Evolutionary conservation across 2,888 invertebrate genomes (phyloP).

Genomic region (Ormia ochracea): DNA sequence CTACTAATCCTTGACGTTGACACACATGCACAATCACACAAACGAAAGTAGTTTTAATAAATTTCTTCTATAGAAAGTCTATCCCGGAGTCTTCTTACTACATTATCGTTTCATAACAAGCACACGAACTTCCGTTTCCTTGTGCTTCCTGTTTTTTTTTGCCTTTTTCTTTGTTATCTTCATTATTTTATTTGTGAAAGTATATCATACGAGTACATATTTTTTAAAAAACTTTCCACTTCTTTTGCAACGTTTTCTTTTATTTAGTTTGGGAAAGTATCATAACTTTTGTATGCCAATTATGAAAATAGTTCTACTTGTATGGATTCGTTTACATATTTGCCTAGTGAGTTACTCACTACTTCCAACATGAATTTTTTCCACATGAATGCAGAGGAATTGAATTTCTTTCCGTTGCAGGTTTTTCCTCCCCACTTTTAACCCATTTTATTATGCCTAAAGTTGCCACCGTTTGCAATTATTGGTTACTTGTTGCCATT

Average conservation of each 20-base stretch:
- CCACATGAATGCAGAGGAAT: conserved; percentile 56
- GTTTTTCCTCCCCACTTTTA: background rate
- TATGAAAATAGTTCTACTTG: background rate
- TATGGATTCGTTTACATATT: background rate
- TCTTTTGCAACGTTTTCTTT: background rate
- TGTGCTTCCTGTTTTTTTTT: background rate
- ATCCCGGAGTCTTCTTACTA: too few relatives aligned
- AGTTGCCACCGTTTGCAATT: too few relatives aligned
- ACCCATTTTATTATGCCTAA: background rate
- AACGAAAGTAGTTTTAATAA: background rate
- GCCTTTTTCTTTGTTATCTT: background rate
- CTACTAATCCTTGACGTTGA: too few relatives aligned
- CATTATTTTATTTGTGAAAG: background rate
- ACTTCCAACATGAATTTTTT: conserved; percentile 43
- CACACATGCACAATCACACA: background rate
- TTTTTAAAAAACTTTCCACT: background rate
- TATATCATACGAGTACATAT: too few relatives aligned
- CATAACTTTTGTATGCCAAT: conserved; percentile 4
- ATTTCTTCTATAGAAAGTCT: background rate
- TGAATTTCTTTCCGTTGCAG: conserved; percentile 59
- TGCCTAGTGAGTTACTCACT: background rate
- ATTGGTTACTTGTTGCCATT: too few relatives aligned
- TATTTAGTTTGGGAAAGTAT: background rate
- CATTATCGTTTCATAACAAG: too few relatives aligned
- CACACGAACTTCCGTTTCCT: conserved; percentile 10